These are phyloP conservation scores for Trematocara marginatum DNA, from an alignment of 2,113 vertebrate species.

Conservation along the genomic window DNA sequence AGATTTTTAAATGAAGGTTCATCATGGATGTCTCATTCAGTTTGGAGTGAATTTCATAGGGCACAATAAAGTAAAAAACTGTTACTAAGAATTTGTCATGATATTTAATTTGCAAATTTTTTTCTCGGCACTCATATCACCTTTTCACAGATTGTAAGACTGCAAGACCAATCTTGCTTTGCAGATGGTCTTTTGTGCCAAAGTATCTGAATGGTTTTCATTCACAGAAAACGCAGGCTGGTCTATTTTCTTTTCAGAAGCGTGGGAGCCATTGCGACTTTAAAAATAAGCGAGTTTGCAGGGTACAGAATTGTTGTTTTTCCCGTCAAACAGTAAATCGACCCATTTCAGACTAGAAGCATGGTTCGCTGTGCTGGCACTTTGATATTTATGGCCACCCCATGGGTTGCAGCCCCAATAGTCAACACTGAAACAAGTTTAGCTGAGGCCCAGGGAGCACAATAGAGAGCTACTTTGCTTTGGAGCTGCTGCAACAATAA, in stretches of 20 bases:
- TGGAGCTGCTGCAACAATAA: conserved; percentile 50
- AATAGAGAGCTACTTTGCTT: conserved; percentile 47
- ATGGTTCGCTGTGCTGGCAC: background rate
- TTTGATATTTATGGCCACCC: conserved; percentile 37
- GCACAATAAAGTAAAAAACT: background rate
- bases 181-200: background rate
- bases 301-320: background rate
- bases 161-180: background rate
- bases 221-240: background rate
- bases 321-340: conserved; percentile 17
- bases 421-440: conserved; percentile 33
- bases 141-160: background rate
- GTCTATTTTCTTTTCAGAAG: background rate
- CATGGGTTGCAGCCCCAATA: background rate
- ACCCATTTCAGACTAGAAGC: conserved; percentile 16
- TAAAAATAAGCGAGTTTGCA: background rate
- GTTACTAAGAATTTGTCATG: background rate
- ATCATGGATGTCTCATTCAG: background rate
- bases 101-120: background rate
- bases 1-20: background rate
- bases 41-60: background rate
- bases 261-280: background rate
- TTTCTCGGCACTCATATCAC: background rate
- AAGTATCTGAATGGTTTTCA: background rate
- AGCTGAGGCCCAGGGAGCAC: conserved; percentile 33